Conservation (phyloP, 2,888 invertebrate species). For the Theodoxus fluviatilis region DNA sequence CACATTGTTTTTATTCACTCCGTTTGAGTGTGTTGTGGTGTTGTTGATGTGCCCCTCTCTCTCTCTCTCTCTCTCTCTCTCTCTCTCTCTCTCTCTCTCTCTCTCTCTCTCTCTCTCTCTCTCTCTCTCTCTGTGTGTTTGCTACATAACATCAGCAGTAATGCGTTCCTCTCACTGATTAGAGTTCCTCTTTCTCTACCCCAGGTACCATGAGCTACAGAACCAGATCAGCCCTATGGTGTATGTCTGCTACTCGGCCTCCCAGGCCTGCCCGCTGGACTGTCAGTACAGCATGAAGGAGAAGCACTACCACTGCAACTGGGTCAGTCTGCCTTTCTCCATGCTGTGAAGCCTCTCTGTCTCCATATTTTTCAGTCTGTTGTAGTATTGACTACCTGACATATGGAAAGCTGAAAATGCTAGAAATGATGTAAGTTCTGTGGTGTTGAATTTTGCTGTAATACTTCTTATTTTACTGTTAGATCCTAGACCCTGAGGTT, state of each 20-base stretch:
- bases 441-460: too few species aligned
- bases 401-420: too few species aligned
- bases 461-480: too few species aligned
- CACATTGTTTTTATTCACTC: too few species aligned
- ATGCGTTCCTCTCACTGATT: too few species aligned
- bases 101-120: slow-evolving; percentile 30
- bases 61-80: background rate
- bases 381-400: too few species aligned
- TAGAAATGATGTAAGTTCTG: too few species aligned
- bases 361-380: slow-evolving; percentile 44
- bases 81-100: slow-evolving; percentile 29
- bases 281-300: slow-evolving; percentile 71
- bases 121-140: too few species aligned
- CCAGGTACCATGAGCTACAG: slow-evolving; percentile 82
- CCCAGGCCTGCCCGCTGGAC: slow-evolving; percentile 68
- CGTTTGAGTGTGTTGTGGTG: too few species aligned
- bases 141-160: too few species aligned
- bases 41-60: background rate
- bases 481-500: too few species aligned
- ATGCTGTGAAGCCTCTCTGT: slow-evolving; percentile 26
- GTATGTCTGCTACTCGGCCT: slow-evolving; percentile 73
- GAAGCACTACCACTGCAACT: slow-evolving; percentile 88
- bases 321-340: slow-evolving; percentile 71
- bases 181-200: slow-evolving; percentile 33
- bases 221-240: slow-evolving; percentile 83